Evolutionary conservation across 1,140 invertebrate species (phyloP), one percentile per base, ranked within the genome.

Genomic region (Chironomus striatipennis): DNA sequence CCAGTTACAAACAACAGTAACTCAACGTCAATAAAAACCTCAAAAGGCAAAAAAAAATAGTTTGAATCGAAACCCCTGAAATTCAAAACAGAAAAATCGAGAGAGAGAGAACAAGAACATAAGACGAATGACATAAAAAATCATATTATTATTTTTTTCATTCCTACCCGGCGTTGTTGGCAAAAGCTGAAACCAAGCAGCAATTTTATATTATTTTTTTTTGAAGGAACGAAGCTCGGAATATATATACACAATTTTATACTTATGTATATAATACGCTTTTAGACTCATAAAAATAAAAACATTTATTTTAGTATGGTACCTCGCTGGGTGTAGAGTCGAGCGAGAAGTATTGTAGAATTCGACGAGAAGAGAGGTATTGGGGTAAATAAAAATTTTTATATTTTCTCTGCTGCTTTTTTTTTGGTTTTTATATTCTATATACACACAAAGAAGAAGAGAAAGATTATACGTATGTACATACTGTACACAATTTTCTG

Each of bases 231-330:
- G 24, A 34, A 34, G 24, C 24, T 34, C 24, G 5, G 24, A 34
- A 34, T 34, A 34, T 34, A 57, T n/a, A 57, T n/a, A 57, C 47
- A 57, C 47, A 57, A 47, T 57, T 57, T 57, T 57, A 57, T 57
- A 34, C n/a, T 57, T 57, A 57, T 57, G 12, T 70, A 70, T 18
- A 70, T 20, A 9, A 67, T 20, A 57, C 47, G 47, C 47, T 57
- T 57, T 57, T 57, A 57, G 65, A 70, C 65, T 20, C 65, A 70
- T 70, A 70, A 70, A 57, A 70, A 70, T 70, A 18, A 70, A 70
- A 70, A 70, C 20, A 70, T 70, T 70, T 15, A 57, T 57, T 57
- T 57, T n/a, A 57, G 47, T 57, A 57, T 57, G 73, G 74, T 21
- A 12, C 7, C 64, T 34, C 24, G 24, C 24, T 34, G 24, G 24